Base-by-base conservation (phyloP, 2,113 vertebrate species). In the Psophia crepitans region DNA sequence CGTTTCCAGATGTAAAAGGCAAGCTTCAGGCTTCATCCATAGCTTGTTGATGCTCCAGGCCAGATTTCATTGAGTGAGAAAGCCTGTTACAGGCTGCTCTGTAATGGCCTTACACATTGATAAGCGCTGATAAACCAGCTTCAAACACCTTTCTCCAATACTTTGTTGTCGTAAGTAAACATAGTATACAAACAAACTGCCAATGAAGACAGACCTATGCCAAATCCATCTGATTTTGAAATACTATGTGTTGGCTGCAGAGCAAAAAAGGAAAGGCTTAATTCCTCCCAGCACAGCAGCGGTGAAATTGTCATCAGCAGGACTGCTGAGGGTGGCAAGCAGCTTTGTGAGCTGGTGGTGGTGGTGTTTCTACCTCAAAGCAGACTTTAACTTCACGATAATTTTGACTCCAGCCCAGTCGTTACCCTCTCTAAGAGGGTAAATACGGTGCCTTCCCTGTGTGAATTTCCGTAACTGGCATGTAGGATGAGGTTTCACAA, bases 151-250 rank as follows among this genome's bases (percentile, higher is more conserved):
- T 81, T 75, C 73, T 84, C 87, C 3, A 1, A 35, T 69, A 61
- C 27, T 57, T 83, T 2, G 6, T 54, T 69, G 78, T 63, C 70
- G 12, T 79, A 93, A 93, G 84, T 75, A 93, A 94, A 87, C 78
- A 73, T 2, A 69, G 63, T 6, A 32, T 21, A 57, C 53, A 82
- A 93, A 96, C 69, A 84, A 87, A 48, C 78, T 87, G 35, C 41
- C 70, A 37, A 48, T 53, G 61, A 86, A 69, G 82, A 58, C 37
- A 68, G 81, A 57, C n/a, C 57, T 41, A 22, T 28, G 77, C 61
- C 89, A 94, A 95, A 85, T 85, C 61, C 49, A 48, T 75, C 80
- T 77, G 87, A 93, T 95, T 95, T 95, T 91, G 77, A 90, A 94
- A 96, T 43, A 71, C 65, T 79, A 5, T 21, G 28, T 60, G 15